Conservation (phyloP, 2,113 vertebrate species). For the Polyodon spathula region DNA sequence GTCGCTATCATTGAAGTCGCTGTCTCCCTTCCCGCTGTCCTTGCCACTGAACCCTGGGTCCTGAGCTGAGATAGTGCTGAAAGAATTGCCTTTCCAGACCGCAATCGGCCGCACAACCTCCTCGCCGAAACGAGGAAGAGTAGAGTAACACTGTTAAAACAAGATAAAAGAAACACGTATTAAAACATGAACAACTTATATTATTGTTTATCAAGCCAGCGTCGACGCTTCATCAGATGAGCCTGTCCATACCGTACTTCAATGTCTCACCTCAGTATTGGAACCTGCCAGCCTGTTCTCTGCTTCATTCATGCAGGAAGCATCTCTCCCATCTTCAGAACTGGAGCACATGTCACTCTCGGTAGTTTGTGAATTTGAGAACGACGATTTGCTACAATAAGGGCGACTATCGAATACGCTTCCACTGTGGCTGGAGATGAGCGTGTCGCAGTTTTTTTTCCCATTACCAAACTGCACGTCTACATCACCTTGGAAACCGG, state of each 20-base stretch:
- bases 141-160: slow-evolving; percentile 62
- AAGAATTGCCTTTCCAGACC: slow-evolving; percentile 91
- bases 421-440: slow-evolving; percentile 53
- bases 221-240: no score
- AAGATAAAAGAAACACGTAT: slow-evolving; percentile 11
- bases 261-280: slow-evolving; percentile 72
- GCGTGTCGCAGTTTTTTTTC: slow-evolving; percentile 54
- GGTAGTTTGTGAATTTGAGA: slow-evolving; percentile 55
- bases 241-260: no score
- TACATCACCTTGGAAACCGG: slow-evolving; percentile 37
- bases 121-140: slow-evolving; percentile 70
- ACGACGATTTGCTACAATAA: slow-evolving; percentile 67
- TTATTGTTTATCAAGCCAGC: no score
- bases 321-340: slow-evolving; percentile 57
- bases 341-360: slow-evolving; percentile 49
- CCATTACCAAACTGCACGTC: slow-evolving; percentile 63
- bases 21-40: slow-evolving; percentile 96
- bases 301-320: slow-evolving; percentile 66
- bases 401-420: slow-evolving; percentile 74
- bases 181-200: no score
- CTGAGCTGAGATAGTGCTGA: slow-evolving; percentile 80
- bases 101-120: slow-evolving; percentile 72
- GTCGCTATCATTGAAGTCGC: slow-evolving; percentile 94
- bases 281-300: slow-evolving; percentile 68
- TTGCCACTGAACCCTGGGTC: slow-evolving; percentile 93